These are phyloP conservation scores for human DNA, from an alignment of 2,113 vertebrate species.

Conservation along the genomic window DNA sequence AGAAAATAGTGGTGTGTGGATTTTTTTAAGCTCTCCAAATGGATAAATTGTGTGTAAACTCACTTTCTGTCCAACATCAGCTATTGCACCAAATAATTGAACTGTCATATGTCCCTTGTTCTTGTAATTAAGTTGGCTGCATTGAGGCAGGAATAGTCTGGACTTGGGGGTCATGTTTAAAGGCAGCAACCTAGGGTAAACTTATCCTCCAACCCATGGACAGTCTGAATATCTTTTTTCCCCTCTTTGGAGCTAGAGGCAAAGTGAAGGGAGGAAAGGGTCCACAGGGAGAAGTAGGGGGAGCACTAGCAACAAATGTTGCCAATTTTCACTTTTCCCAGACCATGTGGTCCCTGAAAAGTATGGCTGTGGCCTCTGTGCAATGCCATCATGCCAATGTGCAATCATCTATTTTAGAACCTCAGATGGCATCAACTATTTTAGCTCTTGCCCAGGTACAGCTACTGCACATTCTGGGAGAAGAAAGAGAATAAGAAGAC, in stretches of 20 bases:
- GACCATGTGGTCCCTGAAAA: neutral
- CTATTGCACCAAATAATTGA: neutral
- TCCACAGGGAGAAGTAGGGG: neutral
- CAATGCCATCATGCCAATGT: neutral
- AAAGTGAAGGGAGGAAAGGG: neutral
- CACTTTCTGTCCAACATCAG: neutral
- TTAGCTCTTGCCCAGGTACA: constrained; percentile 17
- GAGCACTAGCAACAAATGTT: neutral
- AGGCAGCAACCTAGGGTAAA: neutral
- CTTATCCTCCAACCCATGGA: neutral
- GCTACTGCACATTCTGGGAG: neutral
- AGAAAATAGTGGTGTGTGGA: neutral
- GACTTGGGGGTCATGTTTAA: neutral
- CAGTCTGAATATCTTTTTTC: neutral
- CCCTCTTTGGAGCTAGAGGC: neutral
- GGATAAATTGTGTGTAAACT: neutral
- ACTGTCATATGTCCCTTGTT: neutral
- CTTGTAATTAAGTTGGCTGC: neutral
- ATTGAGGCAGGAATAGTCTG: neutral
- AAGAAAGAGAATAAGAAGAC: neutral
- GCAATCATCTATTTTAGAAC: neutral
- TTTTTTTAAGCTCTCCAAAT: constrained; percentile 3
- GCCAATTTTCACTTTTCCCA: neutral
- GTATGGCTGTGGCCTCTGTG: neutral
- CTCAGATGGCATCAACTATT: neutral